Evolutionary conservation across 2,113 vertebrate species (phyloP).

Genomic region (Zingel zingel): DNA sequence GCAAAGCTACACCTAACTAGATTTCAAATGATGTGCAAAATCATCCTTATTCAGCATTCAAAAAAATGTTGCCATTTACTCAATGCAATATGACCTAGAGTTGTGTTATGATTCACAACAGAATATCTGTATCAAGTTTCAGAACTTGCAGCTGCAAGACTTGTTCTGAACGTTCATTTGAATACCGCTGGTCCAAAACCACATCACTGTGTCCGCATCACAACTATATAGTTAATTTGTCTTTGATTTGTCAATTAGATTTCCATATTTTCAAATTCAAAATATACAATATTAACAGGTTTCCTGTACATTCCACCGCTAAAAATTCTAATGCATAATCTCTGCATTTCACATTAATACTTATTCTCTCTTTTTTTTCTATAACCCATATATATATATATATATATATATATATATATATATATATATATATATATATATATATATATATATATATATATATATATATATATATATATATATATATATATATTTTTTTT

Average conservation of each 20-base stretch:
- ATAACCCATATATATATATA: constrained; percentile 63
- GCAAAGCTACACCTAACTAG: constrained; percentile 48
- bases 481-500: constrained; percentile 23
- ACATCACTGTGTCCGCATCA: constrained; percentile 51
- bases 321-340: constrained; percentile 70
- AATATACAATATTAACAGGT: constrained; percentile 97
- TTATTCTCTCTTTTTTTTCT: constrained; percentile 58
- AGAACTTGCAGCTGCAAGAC: constrained; percentile 57
- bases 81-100: constrained; percentile 55
- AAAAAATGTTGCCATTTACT: constrained; percentile 44
- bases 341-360: constrained; percentile 72
- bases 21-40: constrained; percentile 74
- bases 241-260: constrained; percentile 67
- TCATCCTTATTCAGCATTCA: constrained; percentile 49
- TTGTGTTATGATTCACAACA: constrained; percentile 44
- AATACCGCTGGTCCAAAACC: constrained; percentile 51
- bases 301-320: constrained; percentile 84
- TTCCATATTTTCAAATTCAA: constrained; percentile 87
- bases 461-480: constrained; percentile 65
- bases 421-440: constrained; percentile 46
- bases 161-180: constrained; percentile 13
- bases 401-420: constrained; percentile 53
- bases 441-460: constrained; percentile 64
- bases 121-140: constrained; percentile 41
- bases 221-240: constrained; percentile 52